A percentile compares a stretch with the other conserved stretches of the same genome.
These are phyloP conservation scores for Kradibia gibbosae DNA, from an alignment of 1,140 invertebrate genomes.

Conservation along the genomic window DNA sequence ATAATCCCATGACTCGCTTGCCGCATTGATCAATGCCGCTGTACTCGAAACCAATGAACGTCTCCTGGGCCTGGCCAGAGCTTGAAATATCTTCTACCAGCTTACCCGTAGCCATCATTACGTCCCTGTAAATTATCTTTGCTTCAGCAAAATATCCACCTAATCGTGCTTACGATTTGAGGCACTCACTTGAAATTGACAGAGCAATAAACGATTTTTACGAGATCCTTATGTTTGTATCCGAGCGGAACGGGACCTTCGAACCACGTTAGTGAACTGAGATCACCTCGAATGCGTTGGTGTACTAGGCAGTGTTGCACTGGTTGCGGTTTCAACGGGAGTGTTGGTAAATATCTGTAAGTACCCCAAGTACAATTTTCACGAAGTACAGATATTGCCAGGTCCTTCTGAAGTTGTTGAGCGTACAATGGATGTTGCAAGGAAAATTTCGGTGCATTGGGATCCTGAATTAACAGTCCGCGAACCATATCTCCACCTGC, in stretches of 20 bases:
- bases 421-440: conserved; percentile 76
- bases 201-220: conserved; percentile 76
- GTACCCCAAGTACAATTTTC: conserved; percentile 84
- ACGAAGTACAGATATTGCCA: conserved; percentile 82
- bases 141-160: not conserved
- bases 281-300: conserved; percentile 83
- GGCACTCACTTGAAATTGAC: conserved; percentile 75
- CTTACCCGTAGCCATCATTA: conserved; percentile 82
- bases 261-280: conserved; percentile 88
- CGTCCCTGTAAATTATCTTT: conserved; percentile 71
- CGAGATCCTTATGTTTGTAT: conserved; percentile 65
- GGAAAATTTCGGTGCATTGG: conserved; percentile 78
- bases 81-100: conserved; percentile 67
- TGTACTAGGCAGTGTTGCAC: conserved; percentile 83
- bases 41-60: conserved; percentile 81
- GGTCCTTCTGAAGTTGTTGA: conserved; percentile 79
- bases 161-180: no score
- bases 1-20: conserved; percentile 79
- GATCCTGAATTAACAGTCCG: conserved; percentile 78
- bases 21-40: conserved; percentile 73
- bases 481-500: conserved; percentile 78
- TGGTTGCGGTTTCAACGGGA: conserved; percentile 66
- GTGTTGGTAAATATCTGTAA: conserved; percentile 79
- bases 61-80: conserved; percentile 75
- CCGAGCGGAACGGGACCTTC: conserved; percentile 77